Conservation (phyloP, 1,140 invertebrate genomes). For the Oedothorax gibbosus region DNA sequence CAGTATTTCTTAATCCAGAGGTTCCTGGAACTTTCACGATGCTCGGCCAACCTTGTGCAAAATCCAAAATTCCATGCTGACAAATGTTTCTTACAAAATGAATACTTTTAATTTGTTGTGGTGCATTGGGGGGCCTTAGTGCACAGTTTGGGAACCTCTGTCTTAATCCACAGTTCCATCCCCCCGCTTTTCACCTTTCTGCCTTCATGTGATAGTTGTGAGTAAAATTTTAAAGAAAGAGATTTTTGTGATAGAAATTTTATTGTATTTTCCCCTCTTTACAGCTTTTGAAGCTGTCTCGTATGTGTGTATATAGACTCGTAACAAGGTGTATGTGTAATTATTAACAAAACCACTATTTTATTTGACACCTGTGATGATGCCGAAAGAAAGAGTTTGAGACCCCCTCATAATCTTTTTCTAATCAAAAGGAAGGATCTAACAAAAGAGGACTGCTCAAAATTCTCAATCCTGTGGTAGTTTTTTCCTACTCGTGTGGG, state of each 20-base stretch:
- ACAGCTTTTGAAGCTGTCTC: background rate
- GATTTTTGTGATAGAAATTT: background rate
- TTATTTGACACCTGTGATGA: background rate
- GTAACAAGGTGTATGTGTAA: background rate
- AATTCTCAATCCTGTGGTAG: constrained; percentile 32
- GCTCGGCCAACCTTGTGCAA: no score
- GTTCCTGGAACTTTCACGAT: no score
- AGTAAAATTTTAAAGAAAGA: background rate
- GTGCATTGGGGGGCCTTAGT: background rate
- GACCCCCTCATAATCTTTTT: constrained; percentile 38
- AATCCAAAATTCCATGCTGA: no score
- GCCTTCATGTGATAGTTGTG: constrained; percentile 3
- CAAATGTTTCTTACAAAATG: background rate
- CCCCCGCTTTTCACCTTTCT: constrained; percentile 5
- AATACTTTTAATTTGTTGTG: background rate
- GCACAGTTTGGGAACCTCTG: background rate
- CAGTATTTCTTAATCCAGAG: no score
- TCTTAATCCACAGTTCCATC: constrained; percentile 1
- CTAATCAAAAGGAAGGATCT: constrained; percentile 56
- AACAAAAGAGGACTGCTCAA: constrained; percentile 52
- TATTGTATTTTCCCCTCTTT: background rate
- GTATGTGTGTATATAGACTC: background rate
- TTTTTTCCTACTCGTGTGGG: no score
- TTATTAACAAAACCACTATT: background rate
- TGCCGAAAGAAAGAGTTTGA: constrained; percentile 44